phyloP scores from a whole-genome alignment of 1,140 invertebrate species.

The Drosophila truncata region DNA sequence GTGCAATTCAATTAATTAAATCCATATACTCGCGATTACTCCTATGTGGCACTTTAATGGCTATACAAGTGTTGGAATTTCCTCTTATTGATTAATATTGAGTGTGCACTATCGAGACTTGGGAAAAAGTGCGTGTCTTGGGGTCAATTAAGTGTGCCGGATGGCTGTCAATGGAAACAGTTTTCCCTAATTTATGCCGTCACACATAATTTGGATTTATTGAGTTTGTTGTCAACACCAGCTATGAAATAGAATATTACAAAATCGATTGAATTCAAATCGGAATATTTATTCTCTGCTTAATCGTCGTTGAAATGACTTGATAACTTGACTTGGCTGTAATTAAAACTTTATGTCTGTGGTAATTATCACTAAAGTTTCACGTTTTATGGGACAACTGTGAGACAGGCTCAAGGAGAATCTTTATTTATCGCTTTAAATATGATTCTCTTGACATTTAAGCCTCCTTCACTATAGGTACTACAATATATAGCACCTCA shows the following conservation, averaged over 20 bases:
- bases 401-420: background rate
- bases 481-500: constrained; percentile 52
- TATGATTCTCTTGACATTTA: constrained; percentile 6
- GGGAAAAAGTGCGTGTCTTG: constrained; percentile 38
- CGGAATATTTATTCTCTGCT: constrained; percentile 23
- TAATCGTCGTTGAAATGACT: constrained; percentile 59
- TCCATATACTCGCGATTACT: constrained; percentile 6
- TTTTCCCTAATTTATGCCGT: constrained; percentile 54
- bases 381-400: constrained; percentile 10
- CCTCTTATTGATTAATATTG: constrained; percentile 14
- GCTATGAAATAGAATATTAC: constrained; percentile 44
- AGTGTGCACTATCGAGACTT: constrained; percentile 15
- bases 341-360: constrained; percentile 54
- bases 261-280: constrained; percentile 35
- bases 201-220: constrained; percentile 76
- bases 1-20: constrained; percentile 37
- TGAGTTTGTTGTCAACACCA: constrained; percentile 65
- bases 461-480: background rate
- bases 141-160: constrained; percentile 63
- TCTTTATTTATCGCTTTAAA: background rate
- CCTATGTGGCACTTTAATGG: constrained; percentile 21
- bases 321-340: constrained; percentile 42
- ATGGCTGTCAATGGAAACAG: constrained; percentile 46
- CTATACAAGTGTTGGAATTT: constrained; percentile 12
- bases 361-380: constrained; percentile 33